These are phyloP conservation scores for Poecilus cupreus DNA, from an alignment of 2,888 invertebrate species.

Conservation along the genomic window DNA sequence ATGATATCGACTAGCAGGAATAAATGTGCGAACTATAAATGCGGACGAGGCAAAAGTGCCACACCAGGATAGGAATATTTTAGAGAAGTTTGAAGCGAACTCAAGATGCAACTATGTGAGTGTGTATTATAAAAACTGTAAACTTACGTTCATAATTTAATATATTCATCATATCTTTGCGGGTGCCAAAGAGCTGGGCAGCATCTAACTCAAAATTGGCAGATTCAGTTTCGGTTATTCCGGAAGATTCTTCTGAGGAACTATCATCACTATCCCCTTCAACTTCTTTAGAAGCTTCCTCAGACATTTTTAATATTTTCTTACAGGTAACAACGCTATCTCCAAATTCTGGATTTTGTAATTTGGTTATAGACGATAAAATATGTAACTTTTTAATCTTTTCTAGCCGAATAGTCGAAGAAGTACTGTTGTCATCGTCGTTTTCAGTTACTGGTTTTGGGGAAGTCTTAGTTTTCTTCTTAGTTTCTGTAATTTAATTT, in stretches of 20 bases:
- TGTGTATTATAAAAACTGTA: no score
- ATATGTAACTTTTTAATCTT: neutral
- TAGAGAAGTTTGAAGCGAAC: no score
- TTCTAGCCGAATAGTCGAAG: neutral
- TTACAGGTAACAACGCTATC: conserved; percentile 20
- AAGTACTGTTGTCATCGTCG: neutral
- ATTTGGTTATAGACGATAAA: conserved; percentile 16
- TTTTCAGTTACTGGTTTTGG: neutral
- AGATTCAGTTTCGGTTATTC: neutral
- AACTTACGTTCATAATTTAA: conserved; percentile 66
- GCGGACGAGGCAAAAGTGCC: no score
- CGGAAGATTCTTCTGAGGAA: neutral
- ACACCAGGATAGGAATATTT: no score
- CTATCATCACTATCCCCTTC: neutral
- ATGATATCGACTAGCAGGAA: no score
- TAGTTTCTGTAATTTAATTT: neutral
- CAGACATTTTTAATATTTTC: conserved; percentile 6
- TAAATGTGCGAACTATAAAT: no score
- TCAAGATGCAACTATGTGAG: no score
- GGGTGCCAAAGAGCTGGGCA: conserved; percentile 65
- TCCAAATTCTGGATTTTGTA: conserved; percentile 34
- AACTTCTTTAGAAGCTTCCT: neutral
- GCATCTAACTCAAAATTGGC: neutral
- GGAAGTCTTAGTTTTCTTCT: neutral
- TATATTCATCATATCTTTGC: conserved; percentile 64